Evolutionary conservation across 2,797 vertebrate species (phyloP).

Genomic region (Alfaro cultratus): DNA sequence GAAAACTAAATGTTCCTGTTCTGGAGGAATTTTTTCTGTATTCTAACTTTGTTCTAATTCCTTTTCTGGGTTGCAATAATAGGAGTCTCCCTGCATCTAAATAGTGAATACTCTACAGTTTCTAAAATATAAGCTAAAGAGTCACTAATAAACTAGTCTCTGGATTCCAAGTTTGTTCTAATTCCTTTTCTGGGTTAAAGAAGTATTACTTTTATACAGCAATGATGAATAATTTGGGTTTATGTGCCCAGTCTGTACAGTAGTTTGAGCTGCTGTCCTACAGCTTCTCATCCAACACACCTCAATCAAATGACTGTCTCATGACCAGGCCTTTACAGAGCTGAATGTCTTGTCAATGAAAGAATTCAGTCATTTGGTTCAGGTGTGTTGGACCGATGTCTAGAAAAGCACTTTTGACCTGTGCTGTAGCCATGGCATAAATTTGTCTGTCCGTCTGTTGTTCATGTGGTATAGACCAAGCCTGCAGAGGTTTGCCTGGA

Average conservation of each 20-base stretch:
- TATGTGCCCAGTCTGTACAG: constrained; percentile 49
- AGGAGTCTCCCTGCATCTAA: too few relatives aligned
- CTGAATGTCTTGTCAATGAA: not conserved
- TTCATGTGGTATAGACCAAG: constrained; percentile 9
- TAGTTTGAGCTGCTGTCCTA: not conserved
- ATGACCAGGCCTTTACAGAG: not conserved
- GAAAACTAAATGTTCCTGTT: too few relatives aligned
- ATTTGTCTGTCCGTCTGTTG: not conserved
- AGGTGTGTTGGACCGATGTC: not conserved
- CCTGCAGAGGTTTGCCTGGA: constrained; percentile 46
- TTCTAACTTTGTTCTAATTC: too few relatives aligned
- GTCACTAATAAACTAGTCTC: too few relatives aligned
- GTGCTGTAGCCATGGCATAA: not conserved
- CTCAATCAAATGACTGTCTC: not conserved
- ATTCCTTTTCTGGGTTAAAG: too few relatives aligned
- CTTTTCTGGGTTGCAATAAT: too few relatives aligned
- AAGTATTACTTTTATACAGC: constrained; percentile 51
- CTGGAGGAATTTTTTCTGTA: too few relatives aligned
- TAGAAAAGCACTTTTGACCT: not conserved
- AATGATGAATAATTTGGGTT: constrained; percentile 60
- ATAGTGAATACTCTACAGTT: too few relatives aligned
- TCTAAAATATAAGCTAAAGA: too few relatives aligned
- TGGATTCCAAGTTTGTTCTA: too few relatives aligned
- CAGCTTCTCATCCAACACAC: not conserved
- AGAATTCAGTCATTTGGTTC: not conserved